Evolutionary conservation across 2,797 vertebrate genomes (phyloP).

Genomic region (Melanotaenia pygmaea): DNA sequence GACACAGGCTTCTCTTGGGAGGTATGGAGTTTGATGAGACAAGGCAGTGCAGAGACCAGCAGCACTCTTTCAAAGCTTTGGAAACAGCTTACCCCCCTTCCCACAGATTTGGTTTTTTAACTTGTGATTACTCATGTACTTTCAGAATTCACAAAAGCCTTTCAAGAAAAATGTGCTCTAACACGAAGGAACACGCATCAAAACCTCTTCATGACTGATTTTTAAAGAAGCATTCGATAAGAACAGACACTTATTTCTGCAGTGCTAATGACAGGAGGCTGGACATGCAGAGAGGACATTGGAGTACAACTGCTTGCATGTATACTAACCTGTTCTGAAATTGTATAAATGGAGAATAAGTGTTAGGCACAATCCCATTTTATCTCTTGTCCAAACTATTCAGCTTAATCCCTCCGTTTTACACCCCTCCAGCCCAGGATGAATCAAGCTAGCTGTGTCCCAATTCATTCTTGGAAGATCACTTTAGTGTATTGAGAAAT

Average conservation of each 20-base stretch:
- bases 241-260: conserved; percentile 57
- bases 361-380: conserved; percentile 6
- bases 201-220: conserved; percentile 46
- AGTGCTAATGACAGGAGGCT: conserved; percentile 25
- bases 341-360: conserved; percentile 31
- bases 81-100: not conserved
- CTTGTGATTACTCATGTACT: conserved; percentile 41
- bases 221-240: conserved; percentile 44
- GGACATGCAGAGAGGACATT: conserved; percentile 9
- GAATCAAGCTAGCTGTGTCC: not conserved
- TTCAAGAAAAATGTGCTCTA: conserved; percentile 36
- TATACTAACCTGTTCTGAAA: conserved; percentile 20
- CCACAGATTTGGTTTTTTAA: conserved; percentile 30
- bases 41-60: conserved; percentile 47
- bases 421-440: not conserved
- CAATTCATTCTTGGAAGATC: not conserved
- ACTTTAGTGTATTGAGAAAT: not conserved
- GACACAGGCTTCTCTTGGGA: conserved; percentile 42
- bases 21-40: conserved; percentile 39
- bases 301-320: not conserved
- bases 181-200: conserved; percentile 11
- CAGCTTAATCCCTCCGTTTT: not conserved
- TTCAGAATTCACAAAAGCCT: conserved; percentile 46
- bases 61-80: conserved; percentile 53
- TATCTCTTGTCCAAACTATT: not conserved